Percentiles rank a stretch among this genome's conserved stretches.
These are phyloP conservation scores for Dicerorhinus sumatrensis DNA, from an alignment of 2,113 vertebrate genomes.

Conservation along the genomic window DNA sequence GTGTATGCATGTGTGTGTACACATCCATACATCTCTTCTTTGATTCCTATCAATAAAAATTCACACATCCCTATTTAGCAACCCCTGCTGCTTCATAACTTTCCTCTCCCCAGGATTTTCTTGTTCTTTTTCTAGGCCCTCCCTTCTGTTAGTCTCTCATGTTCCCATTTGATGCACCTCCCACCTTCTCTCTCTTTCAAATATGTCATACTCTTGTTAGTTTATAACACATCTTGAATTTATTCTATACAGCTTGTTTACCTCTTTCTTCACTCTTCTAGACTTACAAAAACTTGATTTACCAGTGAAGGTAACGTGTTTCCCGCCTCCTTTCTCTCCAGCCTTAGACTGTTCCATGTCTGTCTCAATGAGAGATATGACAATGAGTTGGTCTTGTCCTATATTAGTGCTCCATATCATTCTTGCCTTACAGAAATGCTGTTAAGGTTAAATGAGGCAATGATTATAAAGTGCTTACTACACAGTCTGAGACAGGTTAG, in stretches of 20 bases:
- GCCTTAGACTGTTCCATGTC: background rate
- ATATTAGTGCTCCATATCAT: background rate
- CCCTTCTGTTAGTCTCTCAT: background rate
- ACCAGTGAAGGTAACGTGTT: background rate
- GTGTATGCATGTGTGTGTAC: rapidly evolving
- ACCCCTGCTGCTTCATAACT: background rate
- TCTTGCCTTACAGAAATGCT: background rate
- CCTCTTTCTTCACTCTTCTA: background rate
- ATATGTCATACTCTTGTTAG: background rate
- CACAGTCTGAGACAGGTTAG: background rate
- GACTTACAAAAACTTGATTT: background rate
- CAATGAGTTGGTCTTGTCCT: background rate
- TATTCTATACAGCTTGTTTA: background rate
- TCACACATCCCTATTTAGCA: background rate
- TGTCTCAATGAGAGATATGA: background rate
- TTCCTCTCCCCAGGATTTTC: background rate
- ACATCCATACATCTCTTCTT: background rate
- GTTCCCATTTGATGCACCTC: background rate
- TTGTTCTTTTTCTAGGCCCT: background rate
- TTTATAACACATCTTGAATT: background rate
- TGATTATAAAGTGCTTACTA: background rate
- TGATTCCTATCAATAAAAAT: background rate
- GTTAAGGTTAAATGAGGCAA: background rate
- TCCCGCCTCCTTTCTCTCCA: background rate
- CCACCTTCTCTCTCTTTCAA: background rate